These are phyloP conservation scores for Euphysa ruthae DNA, from an alignment of 30 jellyfish, hydroid and myxozoan genomes.

Conservation along the genomic window DNA sequence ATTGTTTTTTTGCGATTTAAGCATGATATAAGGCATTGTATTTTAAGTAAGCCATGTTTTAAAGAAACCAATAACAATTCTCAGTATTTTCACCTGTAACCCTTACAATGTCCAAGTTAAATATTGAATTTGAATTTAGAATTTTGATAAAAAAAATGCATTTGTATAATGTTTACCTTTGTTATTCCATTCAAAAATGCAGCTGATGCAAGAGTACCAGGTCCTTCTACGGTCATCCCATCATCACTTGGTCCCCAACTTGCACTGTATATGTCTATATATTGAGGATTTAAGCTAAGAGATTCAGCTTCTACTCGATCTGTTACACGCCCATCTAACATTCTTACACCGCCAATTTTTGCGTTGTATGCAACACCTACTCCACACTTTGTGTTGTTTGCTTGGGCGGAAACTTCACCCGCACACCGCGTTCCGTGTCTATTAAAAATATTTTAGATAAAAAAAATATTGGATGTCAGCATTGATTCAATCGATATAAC, in stretches of 20 bases:
- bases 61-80: no score
- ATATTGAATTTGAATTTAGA: no score
- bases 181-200: conserved; percentile 92
- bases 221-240: conserved; percentile 99
- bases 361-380: conserved; percentile 99
- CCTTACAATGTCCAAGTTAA: no score
- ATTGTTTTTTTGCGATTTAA: no score
- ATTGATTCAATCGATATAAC: no score
- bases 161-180: conserved; percentile 72
- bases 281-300: conserved; percentile 91
- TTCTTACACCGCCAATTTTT: conserved; percentile 96
- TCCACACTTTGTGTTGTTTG: conserved; percentile 97
- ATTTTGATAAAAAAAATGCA: no score
- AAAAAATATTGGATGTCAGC: no score
- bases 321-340: conserved; percentile 99
- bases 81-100: no score
- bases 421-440: conserved; percentile 99
- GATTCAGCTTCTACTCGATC: conserved; percentile 99
- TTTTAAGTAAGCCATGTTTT: no score
- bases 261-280: conserved; percentile 97
- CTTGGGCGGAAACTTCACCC: conserved; percentile 99
- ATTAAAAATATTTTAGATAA: no score
- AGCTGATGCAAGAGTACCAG: conserved; percentile 97
- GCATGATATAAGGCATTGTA: no score
- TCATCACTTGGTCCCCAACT: conserved; percentile 99